phyloP scores from a whole-genome alignment of 1,140 invertebrate genomes.

The Hylyphantes graminicola region DNA sequence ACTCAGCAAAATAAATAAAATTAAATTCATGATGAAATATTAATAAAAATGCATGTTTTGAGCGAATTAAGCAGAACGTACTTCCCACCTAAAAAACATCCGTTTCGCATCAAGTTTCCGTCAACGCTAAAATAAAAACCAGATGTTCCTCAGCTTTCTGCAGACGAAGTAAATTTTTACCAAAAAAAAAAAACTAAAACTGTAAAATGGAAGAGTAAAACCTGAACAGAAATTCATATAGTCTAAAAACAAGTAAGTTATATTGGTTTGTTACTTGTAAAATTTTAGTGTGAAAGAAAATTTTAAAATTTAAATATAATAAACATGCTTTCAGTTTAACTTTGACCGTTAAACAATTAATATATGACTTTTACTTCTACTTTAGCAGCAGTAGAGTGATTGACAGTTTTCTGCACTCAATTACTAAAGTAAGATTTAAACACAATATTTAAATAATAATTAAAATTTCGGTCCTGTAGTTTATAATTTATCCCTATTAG shows the following conservation, averaged over 20 bases:
- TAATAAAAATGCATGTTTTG: neutral
- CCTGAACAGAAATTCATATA: too few species aligned
- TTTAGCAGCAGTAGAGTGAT: conserved; percentile 25
- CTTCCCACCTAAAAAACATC: conserved; percentile 54
- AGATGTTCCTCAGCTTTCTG: conserved; percentile 27
- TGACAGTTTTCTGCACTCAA: neutral
- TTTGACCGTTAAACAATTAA: neutral
- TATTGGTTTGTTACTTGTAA: too few species aligned
- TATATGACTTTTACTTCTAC: conserved; percentile 31
- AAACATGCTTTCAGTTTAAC: neutral
- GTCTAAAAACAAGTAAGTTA: too few species aligned
- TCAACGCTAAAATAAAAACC: conserved; percentile 25
- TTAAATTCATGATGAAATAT: conserved; percentile 13
- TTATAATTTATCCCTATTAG: too few species aligned
- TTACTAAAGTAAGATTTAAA: neutral
- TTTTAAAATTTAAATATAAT: too few species aligned
- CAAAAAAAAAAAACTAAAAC: too few species aligned
- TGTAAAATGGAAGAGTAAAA: too few species aligned
- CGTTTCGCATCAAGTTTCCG: conserved; percentile 47
- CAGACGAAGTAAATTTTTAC: conserved; percentile 10
- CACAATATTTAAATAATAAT: neutral
- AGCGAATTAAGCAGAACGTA: conserved; percentile 6
- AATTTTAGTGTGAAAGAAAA: too few species aligned
- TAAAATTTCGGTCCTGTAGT: neutral
- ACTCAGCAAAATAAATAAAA: conserved; percentile 2